Evolutionary conservation across 2,113 vertebrate genomes (phyloP).

Genomic region (Hippocampus mohnikei): DNA sequence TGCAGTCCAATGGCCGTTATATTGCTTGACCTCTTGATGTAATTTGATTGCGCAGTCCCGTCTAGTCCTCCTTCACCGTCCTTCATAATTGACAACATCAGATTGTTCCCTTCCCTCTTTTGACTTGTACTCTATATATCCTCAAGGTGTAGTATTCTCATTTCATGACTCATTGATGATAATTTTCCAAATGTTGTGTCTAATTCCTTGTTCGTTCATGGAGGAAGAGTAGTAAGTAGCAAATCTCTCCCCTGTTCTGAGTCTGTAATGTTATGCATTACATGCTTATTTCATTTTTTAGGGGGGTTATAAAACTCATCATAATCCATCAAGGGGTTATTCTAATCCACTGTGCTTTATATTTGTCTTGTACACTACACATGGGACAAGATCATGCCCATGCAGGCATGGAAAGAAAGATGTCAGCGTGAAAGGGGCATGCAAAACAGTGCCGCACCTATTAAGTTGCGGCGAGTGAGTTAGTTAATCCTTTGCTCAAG

Average conservation of each 20-base stretch:
- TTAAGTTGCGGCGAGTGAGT: background rate
- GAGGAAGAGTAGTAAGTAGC: too few species aligned
- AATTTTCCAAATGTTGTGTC: too few species aligned
- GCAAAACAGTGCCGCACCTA: background rate
- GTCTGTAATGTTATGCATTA: too few species aligned
- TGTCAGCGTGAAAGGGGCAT: background rate
- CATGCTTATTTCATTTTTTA: background rate
- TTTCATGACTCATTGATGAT: background rate
- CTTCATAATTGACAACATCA: background rate
- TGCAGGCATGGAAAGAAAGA: too few species aligned
- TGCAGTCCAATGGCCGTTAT: background rate
- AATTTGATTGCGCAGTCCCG: background rate
- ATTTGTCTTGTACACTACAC: background rate
- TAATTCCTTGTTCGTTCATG: too few species aligned
- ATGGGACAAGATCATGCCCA: too few species aligned
- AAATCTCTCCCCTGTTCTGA: too few species aligned
- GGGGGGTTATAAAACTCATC: too few species aligned
- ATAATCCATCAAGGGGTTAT: too few species aligned
- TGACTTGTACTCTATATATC: constrained; percentile 6
- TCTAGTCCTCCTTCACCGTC: background rate
- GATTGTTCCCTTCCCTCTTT: background rate
- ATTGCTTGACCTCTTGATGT: background rate
- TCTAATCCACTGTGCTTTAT: background rate
- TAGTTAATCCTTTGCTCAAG: background rate
- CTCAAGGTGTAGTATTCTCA: constrained; percentile 8